A percentile compares a stretch with the other conserved stretches of the same genome.
phyloP scores from a whole-genome alignment of 2,113 vertebrate species.

The Brevimyrus niger region DNA sequence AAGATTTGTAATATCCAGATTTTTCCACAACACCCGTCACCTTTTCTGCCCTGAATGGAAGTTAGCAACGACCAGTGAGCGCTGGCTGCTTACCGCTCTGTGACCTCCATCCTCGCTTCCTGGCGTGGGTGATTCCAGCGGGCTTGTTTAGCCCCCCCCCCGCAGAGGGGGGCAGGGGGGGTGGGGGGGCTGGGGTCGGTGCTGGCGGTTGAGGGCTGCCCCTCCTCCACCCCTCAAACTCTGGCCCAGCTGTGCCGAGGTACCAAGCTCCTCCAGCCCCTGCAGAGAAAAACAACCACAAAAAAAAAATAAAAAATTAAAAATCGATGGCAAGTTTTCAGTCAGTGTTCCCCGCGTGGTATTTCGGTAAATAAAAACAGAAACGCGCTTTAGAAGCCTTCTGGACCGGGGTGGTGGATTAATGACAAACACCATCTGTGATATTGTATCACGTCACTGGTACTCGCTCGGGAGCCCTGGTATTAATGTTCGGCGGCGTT shows the following conservation, averaged over 20 bases:
- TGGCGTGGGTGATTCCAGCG: not conserved
- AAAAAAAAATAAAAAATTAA: not conserved
- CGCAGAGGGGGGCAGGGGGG: not conserved
- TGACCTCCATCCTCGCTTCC: not conserved
- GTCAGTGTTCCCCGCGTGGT: not conserved
- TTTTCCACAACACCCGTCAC: not conserved
- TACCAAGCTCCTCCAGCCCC: not conserved
- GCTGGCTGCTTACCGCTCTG: not conserved
- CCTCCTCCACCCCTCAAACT: not conserved
- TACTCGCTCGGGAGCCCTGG: not conserved
- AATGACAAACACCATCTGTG: constrained; percentile 18
- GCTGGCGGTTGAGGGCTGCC: not conserved
- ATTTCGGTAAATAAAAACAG: constrained; percentile 1
- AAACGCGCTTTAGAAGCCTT: not conserved
- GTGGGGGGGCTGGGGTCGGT: not conserved
- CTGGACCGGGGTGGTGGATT: not conserved
- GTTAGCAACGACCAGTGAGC: not conserved
- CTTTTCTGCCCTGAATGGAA: not conserved
- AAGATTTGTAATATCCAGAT: not conserved
- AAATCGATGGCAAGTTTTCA: not conserved
- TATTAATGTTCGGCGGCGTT: not conserved
- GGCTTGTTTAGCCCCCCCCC: not conserved
- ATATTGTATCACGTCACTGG: not conserved
- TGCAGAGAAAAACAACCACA: not conserved
- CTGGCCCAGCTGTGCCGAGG: not conserved